Conservation (phyloP, 2,113 vertebrate species). For the Oncorhynchus tshawytscha region DNA sequence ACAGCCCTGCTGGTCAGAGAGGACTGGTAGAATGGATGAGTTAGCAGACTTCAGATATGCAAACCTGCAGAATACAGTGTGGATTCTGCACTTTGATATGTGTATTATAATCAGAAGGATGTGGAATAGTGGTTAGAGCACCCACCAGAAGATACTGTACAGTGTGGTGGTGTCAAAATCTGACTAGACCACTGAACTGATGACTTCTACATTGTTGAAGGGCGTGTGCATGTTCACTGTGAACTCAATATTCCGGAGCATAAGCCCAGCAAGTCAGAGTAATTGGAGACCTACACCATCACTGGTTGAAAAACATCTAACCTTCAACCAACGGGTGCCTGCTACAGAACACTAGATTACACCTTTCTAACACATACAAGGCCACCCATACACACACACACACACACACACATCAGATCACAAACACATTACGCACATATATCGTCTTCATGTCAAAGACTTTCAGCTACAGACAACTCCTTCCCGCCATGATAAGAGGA, state of each 20-base stretch:
- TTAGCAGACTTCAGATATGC: constrained; percentile 29
- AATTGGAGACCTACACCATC: no score
- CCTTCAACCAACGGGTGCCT: constrained; percentile 15
- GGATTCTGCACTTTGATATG: constrained; percentile 47
- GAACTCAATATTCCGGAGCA: no score
- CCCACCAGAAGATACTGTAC: no score
- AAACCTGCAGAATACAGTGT: constrained; percentile 44
- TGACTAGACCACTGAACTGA: constrained; percentile 46
- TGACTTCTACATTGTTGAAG: constrained; percentile 23
- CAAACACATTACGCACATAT: constrained; percentile 1
- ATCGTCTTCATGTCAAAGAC: constrained; percentile 19
- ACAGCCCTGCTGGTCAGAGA: no score
- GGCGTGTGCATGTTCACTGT: no score
- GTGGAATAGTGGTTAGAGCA: constrained; percentile 48
- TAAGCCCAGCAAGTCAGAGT: no score
- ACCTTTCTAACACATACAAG: constrained; percentile 29
- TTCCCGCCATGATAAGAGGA: no score
- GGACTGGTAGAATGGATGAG: no score
- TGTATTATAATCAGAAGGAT: constrained; percentile 57
- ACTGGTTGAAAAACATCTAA: constrained; percentile 13
- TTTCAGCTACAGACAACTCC: no score
- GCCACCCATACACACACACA: constrained; percentile 42
- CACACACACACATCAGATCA: constrained; percentile 10
- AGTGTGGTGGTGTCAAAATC: neutral
- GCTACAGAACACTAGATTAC: constrained; percentile 31